These are phyloP conservation scores for Rhinogobius similis DNA, from an alignment of 2,113 vertebrate genomes.

Conservation along the genomic window DNA sequence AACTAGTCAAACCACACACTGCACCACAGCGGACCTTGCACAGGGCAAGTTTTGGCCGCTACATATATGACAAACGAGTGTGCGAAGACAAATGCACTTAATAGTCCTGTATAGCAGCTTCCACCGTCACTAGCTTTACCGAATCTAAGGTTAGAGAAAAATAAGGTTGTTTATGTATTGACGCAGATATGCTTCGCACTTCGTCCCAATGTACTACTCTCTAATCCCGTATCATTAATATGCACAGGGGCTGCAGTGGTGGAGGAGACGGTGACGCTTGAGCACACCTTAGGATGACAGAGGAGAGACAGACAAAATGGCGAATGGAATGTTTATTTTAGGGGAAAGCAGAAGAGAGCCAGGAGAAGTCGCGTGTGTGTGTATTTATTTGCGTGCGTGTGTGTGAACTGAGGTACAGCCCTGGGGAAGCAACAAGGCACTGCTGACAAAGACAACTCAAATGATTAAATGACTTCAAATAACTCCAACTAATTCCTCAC, in stretches of 20 bases:
- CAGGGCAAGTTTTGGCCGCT: no score
- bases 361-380: neutral
- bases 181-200: neutral
- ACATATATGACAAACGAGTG: no score
- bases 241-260: neutral
- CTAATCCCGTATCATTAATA: conserved; percentile 1
- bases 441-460: conserved; percentile 52
- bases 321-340: conserved; percentile 18
- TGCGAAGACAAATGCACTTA: no score
- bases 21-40: no score
- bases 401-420: conserved; percentile 24
- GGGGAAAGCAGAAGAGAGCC: conserved; percentile 9
- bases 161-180: no score
- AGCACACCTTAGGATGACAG: conserved; percentile 30
- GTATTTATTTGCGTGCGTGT: neutral
- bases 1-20: no score
- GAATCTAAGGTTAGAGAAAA: no score
- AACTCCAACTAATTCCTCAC: conserved; percentile 51
- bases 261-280: conserved; percentile 16
- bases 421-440: conserved; percentile 35
- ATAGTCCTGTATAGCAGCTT: neutral
- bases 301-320: conserved; percentile 18
- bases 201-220: conserved; percentile 2
- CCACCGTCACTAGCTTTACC: neutral
- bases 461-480: conserved; percentile 40